Percentiles rank a stretch among this genome's conserved stretches.
Conservation (phyloP, 2,113 vertebrate genomes). For the Ranitomeya variabilis region DNA sequence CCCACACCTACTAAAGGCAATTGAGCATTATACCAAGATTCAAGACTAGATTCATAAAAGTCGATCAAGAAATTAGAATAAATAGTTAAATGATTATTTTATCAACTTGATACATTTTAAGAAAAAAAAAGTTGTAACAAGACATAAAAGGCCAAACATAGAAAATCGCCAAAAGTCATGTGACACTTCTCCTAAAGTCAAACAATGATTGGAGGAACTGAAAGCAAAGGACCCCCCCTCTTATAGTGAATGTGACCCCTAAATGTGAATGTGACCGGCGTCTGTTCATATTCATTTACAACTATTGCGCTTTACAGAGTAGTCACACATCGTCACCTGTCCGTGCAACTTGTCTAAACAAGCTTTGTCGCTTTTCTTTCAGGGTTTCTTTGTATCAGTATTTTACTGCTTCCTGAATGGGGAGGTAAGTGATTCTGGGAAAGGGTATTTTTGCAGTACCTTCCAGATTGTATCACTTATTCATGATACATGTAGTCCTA, state of each 20-base stretch:
- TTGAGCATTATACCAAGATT: too few species aligned
- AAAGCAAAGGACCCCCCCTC: not conserved
- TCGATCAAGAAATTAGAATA: too few species aligned
- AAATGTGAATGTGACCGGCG: not conserved
- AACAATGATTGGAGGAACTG: not conserved
- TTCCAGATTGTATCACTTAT: not conserved
- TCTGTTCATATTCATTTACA: not conserved
- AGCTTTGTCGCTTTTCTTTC: constrained; percentile 64
- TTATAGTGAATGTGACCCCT: too few species aligned
- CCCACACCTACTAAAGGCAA: too few species aligned
- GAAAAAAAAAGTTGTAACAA: not conserved
- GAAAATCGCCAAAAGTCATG: not conserved
- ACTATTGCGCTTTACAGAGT: not conserved
- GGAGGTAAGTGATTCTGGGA: constrained; percentile 80
- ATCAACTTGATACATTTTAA: not conserved
- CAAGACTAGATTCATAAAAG: too few species aligned
- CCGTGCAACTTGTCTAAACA: not conserved
- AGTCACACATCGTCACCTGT: not conserved
- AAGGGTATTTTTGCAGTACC: not conserved
- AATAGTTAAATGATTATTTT: too few species aligned
- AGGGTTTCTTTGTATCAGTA: constrained; percentile 98
- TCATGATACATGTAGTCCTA: not conserved
- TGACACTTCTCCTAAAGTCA: not conserved
- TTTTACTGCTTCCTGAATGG: constrained; percentile 99
- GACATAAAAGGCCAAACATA: not conserved